Evolutionary conservation across 1,140 invertebrate genomes (phyloP).

Genomic region (silkworm (Bombyx mori)): ASM3026992v2 NC_085121.1:6734501-6735000

Average conservation of each 20-base stretch:
- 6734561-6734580: no score
- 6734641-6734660: conserved; percentile 85
- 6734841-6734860: no score
- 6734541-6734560: no score
- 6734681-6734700: conserved; percentile 80
- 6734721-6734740: conserved; percentile 73
- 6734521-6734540: no score
- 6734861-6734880: no score
- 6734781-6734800: conserved; percentile 77
- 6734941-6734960: no score
- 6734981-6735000: no score
- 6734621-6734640: conserved; percentile 86
- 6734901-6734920: no score
- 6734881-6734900: no score
- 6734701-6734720: conserved; percentile 76
- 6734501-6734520: no score
- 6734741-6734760: conserved; percentile 79
- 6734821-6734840: neutral
- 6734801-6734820: conserved; percentile 61
- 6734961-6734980: no score
- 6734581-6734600: conserved; percentile 17
- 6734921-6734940: no score
- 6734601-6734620: conserved; percentile 80
- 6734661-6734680: conserved; percentile 82
- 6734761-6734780: conserved; percentile 78